A percentile compares a stretch with the other conserved stretches of the same genome.
Evolutionary conservation across 2,888 invertebrate species (phyloP).

Genomic region (Platycheirus rosarum): DNA sequence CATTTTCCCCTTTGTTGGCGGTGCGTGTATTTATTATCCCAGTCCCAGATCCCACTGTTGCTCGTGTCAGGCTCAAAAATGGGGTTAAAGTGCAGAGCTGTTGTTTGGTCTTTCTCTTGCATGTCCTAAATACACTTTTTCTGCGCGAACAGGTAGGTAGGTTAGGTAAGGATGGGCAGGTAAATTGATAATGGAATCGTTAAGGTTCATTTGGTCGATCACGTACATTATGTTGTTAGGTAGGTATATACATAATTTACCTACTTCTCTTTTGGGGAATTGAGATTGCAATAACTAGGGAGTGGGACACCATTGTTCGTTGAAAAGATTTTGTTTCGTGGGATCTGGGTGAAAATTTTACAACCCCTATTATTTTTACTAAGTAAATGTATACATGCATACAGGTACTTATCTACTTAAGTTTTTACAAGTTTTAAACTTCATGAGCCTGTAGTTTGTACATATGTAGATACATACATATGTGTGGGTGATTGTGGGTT

Average conservation of each 20-base stretch:
- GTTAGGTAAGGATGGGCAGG: conserved; percentile 37
- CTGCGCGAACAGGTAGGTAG: conserved; percentile 30
- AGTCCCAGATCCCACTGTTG: conserved; percentile 34
- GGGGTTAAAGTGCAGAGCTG: conserved; percentile 49
- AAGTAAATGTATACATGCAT: no score
- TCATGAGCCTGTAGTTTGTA: no score
- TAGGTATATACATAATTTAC: no score
- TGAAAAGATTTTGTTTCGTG: no score
- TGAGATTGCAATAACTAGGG: conserved; percentile 5
- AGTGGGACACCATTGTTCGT: not conserved
- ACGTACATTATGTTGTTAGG: no score
- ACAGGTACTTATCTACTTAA: no score
- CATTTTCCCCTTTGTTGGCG: conserved; percentile 48
- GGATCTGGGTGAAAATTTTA: no score
- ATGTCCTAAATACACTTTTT: conserved; percentile 44
- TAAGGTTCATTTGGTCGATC: conserved; percentile 52
- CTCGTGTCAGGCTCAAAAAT: conserved; percentile 37
- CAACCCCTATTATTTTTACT: no score
- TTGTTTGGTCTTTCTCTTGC: conserved; percentile 22
- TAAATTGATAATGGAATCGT: conserved; percentile 49
- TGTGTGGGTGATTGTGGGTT: no score
- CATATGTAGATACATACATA: no score
- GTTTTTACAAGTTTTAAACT: no score
- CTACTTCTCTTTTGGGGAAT: no score
- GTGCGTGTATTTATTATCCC: conserved; percentile 45